Evolutionary conservation across 2,113 vertebrate genomes (phyloP).

Genomic region (Rousettus leschenaultii): DNA sequence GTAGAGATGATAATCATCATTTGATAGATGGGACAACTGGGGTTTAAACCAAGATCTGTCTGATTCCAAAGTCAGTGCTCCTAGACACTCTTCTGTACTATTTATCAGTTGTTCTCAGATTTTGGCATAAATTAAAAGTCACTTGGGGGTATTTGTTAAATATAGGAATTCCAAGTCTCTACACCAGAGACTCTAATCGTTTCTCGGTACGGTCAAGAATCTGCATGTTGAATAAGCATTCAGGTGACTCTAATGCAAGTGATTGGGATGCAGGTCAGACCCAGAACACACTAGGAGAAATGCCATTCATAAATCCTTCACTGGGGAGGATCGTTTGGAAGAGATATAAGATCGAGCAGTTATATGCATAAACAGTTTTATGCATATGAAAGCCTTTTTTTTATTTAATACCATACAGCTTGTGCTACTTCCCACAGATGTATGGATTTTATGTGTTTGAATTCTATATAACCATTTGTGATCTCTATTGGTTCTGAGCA

Average conservation of each 20-base stretch:
- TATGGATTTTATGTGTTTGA: neutral
- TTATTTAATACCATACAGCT: neutral
- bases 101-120: neutral
- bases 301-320: slow-evolving; percentile 25
- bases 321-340: neutral
- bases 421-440: neutral
- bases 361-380: neutral
- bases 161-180: slow-evolving; percentile 16
- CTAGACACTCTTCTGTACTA: neutral
- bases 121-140: slow-evolving; percentile 10
- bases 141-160: slow-evolving; percentile 23
- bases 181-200: neutral
- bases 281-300: neutral
- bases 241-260: neutral
- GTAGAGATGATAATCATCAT: neutral
- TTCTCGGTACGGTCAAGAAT: slow-evolving; percentile 26
- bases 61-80: neutral
- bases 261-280: slow-evolving; percentile 27
- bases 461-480: neutral
- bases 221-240: slow-evolving; percentile 20
- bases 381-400: neutral
- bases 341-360: neutral
- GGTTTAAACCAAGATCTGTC: neutral
- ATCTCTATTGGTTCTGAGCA: neutral
- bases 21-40: neutral